Evolutionary conservation across 2,113 vertebrate species (phyloP), one percentile per base, ranked within the genome.

Genomic region (Platycercus adscitus): DNA sequence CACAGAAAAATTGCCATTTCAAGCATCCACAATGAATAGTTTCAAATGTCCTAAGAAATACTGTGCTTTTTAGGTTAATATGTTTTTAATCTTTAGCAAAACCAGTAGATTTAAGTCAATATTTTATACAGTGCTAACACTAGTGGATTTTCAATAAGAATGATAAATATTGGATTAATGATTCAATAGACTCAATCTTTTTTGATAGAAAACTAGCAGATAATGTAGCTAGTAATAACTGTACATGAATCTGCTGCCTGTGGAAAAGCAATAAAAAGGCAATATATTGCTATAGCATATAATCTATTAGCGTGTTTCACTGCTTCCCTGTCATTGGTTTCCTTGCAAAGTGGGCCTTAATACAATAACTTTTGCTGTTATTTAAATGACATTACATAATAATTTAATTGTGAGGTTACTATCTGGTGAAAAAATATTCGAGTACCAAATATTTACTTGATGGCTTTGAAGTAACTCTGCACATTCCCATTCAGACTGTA

Each of bases 121-220:
- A 96, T 97, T 97, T 97, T 93, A 97, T 84, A 95, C 86, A 95
- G 94, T 55, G 88, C 84, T 97, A 97, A 95, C 93, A 96, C 85
- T 89, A 96, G 92, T 87, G 96, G 88, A 96, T 97, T 97, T 97
- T 97, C 97, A 98, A 94, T 96, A 98, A 97, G 81, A 97, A 98
- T 97, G 96, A 97, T 95, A 98, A 97, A 97, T 96, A 97, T 92
- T 91, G 85, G 92, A 97, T 96, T 97, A 98, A 98, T 98, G 97
- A 98, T 95, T 98, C 97, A 98, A 98, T 93, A 97, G 94, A 96
- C 94, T 96, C 95, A 97, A 96, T 87, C 96, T 97, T 96, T 97
- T 98, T 97, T 94, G 94, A 97, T 96, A 95, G 97, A 97, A 97
- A 97, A 73, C 93, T 92, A 88, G 94, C 88, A 97, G 97, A 97